These are phyloP conservation scores for Hoplodrina ambigua DNA, from an alignment of 2,888 invertebrate species.

Conservation along the genomic window DNA sequence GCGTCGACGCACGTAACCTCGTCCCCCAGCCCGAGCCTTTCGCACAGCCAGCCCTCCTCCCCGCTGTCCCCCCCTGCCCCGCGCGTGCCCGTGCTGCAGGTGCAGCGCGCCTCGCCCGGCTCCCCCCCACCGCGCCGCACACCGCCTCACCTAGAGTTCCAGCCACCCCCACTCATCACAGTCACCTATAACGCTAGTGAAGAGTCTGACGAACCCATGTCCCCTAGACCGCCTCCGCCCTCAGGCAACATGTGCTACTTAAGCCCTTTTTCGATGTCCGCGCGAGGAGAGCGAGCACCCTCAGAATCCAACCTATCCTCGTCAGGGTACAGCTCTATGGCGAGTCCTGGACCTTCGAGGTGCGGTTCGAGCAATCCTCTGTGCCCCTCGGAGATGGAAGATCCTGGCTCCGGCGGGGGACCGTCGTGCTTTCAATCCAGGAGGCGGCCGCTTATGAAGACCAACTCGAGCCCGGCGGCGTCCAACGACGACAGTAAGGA, in stretches of 20 bases:
- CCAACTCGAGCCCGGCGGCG: constrained; percentile 88
- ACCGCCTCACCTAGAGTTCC: constrained; percentile 92
- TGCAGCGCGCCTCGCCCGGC: constrained; percentile 93
- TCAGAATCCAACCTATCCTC: constrained; percentile 96
- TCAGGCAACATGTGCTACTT: constrained; percentile 93
- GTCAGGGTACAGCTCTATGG: constrained; percentile 96
- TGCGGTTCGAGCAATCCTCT: constrained; percentile 95
- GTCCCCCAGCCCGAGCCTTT: constrained; percentile 85
- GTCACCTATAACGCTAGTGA: constrained; percentile 94
- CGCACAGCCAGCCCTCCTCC: constrained; percentile 85
- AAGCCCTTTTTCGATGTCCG: constrained; percentile 94
- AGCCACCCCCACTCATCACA: constrained; percentile 92
- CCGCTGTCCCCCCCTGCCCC: constrained; percentile 82
- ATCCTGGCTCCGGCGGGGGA: constrained; percentile 91
- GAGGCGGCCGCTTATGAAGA: constrained; percentile 91
- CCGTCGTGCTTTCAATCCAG: constrained; percentile 88
- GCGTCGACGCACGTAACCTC: constrained; percentile 87
- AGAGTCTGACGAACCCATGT: constrained; percentile 94
- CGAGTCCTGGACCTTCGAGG: constrained; percentile 95
- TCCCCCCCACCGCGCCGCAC: constrained; percentile 91
- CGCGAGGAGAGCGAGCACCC: constrained; percentile 93
- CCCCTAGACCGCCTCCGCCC: constrained; percentile 91
- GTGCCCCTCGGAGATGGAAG: constrained; percentile 94
- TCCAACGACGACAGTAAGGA: constrained; percentile 86
- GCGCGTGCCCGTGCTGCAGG: constrained; percentile 86